A percentile compares a stretch with the other conserved stretches of the same genome.
phyloP scores from a whole-genome alignment of 2,888 invertebrate genomes.

The Acanthosepion lycidas region DNA sequence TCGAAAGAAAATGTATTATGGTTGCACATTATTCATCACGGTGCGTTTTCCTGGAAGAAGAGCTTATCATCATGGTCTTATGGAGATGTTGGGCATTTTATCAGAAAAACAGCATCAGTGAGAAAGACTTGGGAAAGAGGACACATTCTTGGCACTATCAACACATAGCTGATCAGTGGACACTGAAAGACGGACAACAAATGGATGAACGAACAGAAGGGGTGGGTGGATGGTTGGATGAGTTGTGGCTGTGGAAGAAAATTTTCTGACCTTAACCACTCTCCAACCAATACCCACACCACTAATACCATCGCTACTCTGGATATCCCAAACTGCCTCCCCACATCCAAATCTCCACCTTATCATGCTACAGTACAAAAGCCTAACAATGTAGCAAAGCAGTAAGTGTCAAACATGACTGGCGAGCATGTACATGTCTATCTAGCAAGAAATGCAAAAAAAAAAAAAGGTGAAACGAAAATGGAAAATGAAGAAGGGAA shows the following conservation, averaged over 20 bases:
- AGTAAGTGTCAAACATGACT: conserved; percentile 33
- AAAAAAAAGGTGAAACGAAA: not conserved
- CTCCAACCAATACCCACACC: not conserved
- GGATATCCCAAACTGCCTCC: not conserved
- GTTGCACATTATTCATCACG: no score
- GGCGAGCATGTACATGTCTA: not conserved
- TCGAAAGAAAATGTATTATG: not conserved
- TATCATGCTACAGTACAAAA: not conserved
- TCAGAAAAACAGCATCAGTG: not conserved
- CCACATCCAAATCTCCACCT: not conserved
- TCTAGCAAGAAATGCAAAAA: not conserved
- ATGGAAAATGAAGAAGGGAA: not conserved
- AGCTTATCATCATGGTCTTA: not conserved
- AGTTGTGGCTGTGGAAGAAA: not conserved
- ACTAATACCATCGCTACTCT: not conserved
- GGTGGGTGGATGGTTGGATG: not conserved
- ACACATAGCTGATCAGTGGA: not conserved
- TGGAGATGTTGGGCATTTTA: not conserved
- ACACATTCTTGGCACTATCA: conserved; percentile 17
- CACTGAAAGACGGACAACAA: not conserved
- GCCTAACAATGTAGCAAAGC: not conserved
- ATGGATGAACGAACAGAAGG: not conserved
- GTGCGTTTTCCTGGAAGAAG: not conserved
- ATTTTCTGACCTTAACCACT: not conserved
- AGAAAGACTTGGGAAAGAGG: not conserved